Base-by-base conservation (phyloP, 1,140 invertebrate species). In the Drosophila kurseongensis region DNA sequence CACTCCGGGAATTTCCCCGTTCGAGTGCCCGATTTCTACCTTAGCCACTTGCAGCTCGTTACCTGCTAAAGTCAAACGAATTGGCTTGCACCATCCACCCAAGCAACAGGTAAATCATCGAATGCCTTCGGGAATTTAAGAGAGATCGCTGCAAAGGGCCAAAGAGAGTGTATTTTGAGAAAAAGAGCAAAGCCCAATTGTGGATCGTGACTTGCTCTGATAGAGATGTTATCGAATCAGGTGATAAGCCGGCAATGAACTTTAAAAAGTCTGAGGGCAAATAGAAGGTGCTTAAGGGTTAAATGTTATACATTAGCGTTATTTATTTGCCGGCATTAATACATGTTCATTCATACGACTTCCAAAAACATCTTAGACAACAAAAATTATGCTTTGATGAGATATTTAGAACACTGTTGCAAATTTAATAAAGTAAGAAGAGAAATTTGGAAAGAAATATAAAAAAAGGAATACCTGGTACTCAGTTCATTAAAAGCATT, bases 1-100 rank as follows among this genome's bases (percentile, higher is more conserved):
- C 65, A 51, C 73, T 47, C 44, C 65, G 72, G 85, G 84, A 89
- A 84, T 68, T 90, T 75, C 85, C 84, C 78, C 36, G 63, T 41
- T 12, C 51, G 32, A 67, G 59, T 51, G 59, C 27, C 36, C 51
- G 18, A 48, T 50, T 40, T n/a, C 59, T 77, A 58, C 42, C 41
- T 44, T 62, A 44, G 60, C 36, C 62, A 58, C 59, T 42, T 51
- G 69, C 68, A 56, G 60, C n/a, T 51, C 29, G 61, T 57, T 88
- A 73, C 83, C 84, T 83, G 83, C 50, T 27, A 60, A 77, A 77
- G 73, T 73, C 72, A 89, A 54, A 41, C 68, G 55, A 18, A 75
- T 59, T 60, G 56, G 42, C 58, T 27, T 35, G 65, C 66, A 72
- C 52, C 69, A 56, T 38, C 41, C 47, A 44, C 14, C 45, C 3